These are phyloP conservation scores for Macropus fuliginosus DNA, from an alignment of 2,797 vertebrate genomes.

Conservation along the genomic window DNA sequence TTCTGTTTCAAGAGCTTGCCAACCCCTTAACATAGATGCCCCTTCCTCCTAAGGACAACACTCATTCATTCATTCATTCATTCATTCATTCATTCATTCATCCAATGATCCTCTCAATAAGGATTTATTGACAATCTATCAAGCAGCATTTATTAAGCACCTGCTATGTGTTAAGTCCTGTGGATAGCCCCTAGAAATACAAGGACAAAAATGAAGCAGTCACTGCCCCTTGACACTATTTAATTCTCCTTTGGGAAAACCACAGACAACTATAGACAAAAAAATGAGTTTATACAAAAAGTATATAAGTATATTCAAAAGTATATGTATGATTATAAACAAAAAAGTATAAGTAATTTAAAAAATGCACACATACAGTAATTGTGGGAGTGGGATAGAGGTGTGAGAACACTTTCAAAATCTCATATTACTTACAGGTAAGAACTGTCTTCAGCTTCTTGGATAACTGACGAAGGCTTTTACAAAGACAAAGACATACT, in stretches of 20 bases:
- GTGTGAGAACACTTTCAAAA: neutral
- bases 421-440: neutral
- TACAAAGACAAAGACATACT: neutral
- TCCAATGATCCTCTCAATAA: neutral
- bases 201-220: neutral
- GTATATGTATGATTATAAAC: neutral
- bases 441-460: neutral
- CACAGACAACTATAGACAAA: neutral
- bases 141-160: neutral
- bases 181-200: neutral
- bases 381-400: too few relatives aligned
- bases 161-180: neutral
- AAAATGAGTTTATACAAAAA: neutral
- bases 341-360: neutral
- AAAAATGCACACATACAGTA: neutral
- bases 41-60: neutral
- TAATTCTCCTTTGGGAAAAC: neutral
- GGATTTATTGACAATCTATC: neutral
- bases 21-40: neutral
- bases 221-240: neutral
- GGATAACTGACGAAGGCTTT: neutral
- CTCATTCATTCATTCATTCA: neutral
- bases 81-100: neutral
- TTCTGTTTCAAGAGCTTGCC: neutral
- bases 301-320: neutral